Evolutionary conservation across 2,113 vertebrate species (phyloP).

Genomic region (Paratilapia polleni): DNA sequence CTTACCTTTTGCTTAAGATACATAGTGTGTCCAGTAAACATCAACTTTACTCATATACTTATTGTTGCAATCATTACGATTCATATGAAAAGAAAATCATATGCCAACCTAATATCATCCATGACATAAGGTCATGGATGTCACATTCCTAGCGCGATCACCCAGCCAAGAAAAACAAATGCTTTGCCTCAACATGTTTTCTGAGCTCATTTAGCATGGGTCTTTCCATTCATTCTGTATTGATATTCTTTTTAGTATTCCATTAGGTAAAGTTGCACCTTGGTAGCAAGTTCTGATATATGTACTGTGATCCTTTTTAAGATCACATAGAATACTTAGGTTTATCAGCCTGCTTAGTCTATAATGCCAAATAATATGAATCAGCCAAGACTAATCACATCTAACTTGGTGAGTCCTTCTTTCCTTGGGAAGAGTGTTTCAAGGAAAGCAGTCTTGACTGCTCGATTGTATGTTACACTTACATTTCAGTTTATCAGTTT

Average conservation of each 20-base stretch:
- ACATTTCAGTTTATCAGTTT: neutral
- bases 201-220: neutral
- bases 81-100: neutral
- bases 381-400: neutral
- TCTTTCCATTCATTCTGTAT: neutral
- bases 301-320: neutral
- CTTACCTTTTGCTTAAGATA: neutral
- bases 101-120: neutral
- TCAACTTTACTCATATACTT: neutral
- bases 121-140: neutral
- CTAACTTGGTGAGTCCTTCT: neutral
- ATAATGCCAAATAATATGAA: neutral
- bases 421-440: neutral
- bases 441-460: neutral
- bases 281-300: neutral
- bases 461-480: neutral
- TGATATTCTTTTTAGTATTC: neutral
- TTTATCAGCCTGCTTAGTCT: neutral
- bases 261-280: neutral
- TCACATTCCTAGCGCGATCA: neutral
- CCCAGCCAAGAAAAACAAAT: neutral
- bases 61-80: neutral
- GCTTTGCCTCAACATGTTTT: constrained; percentile 1
- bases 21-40: neutral
- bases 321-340: neutral